A percentile compares a stretch with the other conserved stretches of the same genome.
Evolutionary conservation across 2,888 invertebrate genomes (phyloP).

Genomic region (Athalia cordata): DNA sequence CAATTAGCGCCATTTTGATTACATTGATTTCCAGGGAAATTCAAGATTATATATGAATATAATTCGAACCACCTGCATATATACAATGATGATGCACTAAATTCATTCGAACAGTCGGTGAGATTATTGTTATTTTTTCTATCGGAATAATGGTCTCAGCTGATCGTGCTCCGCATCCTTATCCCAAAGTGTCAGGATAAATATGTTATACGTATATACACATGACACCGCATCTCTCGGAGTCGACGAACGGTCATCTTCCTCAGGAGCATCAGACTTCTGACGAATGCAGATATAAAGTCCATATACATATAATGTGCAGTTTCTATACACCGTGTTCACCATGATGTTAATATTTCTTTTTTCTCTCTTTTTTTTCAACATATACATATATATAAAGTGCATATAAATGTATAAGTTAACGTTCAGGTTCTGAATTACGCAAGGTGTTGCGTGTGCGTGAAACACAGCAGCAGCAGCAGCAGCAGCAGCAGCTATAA

Average conservation of each 20-base stretch:
- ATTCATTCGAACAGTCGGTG: too few species aligned
- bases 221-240: background rate
- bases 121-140: background rate
- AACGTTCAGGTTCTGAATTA: constrained; percentile 14
- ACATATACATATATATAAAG: constrained; percentile 23
- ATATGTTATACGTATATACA: background rate
- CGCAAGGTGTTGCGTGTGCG: constrained; percentile 42
- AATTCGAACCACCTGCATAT: too few species aligned
- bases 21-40: too few species aligned
- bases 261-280: constrained; percentile 40
- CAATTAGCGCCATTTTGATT: too few species aligned
- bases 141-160: background rate
- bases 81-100: too few species aligned
- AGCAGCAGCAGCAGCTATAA: too few species aligned
- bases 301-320: background rate
- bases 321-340: too few species aligned
- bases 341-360: too few species aligned
- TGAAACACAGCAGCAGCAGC: background rate
- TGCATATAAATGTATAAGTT: constrained; percentile 42
- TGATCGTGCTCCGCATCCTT: background rate
- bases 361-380: constrained; percentile 21
- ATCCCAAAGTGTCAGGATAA: constrained; percentile 3
- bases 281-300: too few species aligned
- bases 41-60: too few species aligned
- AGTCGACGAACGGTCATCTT: constrained; percentile 50